These are phyloP conservation scores for Pteromalus puparum DNA, from an alignment of 1,140 invertebrate genomes.

Conservation along the genomic window DNA sequence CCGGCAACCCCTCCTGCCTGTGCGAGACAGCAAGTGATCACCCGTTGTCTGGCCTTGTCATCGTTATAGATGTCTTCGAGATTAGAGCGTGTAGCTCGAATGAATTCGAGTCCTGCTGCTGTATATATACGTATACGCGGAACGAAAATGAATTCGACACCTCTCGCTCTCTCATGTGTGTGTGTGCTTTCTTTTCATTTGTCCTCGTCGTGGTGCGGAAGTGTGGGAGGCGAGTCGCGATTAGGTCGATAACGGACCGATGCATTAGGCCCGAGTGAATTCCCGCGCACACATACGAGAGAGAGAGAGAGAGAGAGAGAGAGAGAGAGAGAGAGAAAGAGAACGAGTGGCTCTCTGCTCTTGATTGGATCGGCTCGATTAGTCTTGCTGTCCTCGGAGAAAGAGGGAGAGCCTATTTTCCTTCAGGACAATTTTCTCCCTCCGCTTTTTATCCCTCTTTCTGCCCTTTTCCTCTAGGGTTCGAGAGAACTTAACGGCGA, in stretches of 20 bases:
- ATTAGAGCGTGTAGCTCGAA: conserved; percentile 63
- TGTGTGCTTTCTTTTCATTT: conserved; percentile 24
- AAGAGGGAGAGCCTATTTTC: conserved; percentile 6
- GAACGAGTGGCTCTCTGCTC: conserved; percentile 8
- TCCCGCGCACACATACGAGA: not conserved
- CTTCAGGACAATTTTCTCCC: conserved; percentile 55
- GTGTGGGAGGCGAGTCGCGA: conserved; percentile 30
- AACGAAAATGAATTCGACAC: conserved; percentile 20
- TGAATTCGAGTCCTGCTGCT: conserved; percentile 54
- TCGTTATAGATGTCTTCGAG: conserved; percentile 67
- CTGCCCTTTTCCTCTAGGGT: not conserved
- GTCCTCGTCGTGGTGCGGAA: not conserved
- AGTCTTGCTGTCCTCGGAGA: conserved; percentile 46
- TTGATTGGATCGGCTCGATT: conserved; percentile 50
- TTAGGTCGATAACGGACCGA: conserved; percentile 49
- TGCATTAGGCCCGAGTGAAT: conserved; percentile 8
- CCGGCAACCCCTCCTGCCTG: conserved; percentile 38
- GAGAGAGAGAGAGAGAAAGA: too few relatives aligned
- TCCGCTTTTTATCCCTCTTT: conserved; percentile 14
- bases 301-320: too few relatives aligned
- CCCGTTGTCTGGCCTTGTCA: conserved; percentile 63
- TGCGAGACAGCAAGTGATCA: conserved; percentile 59
- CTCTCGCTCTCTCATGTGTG: not conserved
- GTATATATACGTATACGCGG: not conserved
- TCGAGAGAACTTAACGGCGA: not conserved